Evolutionary conservation across 2,888 invertebrate species (phyloP).

Genomic region (Nebria brevicollis): DNA sequence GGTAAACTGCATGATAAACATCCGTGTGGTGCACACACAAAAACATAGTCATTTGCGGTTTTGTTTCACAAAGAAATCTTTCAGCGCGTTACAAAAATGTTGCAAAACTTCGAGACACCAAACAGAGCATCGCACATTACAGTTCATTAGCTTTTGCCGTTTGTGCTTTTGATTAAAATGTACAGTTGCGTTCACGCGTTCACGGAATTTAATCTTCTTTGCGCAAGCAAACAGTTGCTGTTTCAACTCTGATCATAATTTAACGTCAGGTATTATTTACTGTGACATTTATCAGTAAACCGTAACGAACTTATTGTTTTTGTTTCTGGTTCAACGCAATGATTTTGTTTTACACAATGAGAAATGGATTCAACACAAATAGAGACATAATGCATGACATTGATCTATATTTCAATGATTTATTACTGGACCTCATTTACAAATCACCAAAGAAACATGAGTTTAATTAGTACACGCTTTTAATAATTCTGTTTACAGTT

Average conservation of each 20-base stretch:
- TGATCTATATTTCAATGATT: too few relatives aligned
- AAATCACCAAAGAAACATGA: too few relatives aligned
- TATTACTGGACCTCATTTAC: too few relatives aligned
- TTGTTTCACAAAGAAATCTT: not conserved
- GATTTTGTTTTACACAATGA: not conserved
- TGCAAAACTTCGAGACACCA: not conserved
- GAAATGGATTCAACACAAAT: not conserved
- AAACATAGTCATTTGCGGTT: not conserved
- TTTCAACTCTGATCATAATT: not conserved
- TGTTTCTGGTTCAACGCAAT: not conserved
- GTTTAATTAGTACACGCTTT: too few relatives aligned
- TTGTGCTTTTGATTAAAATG: slow-evolving; percentile 1
- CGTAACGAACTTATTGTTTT: not conserved
- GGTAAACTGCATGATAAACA: not conserved
- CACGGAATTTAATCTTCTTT: not conserved
- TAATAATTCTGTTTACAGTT: too few relatives aligned
- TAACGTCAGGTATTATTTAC: slow-evolving; percentile 1
- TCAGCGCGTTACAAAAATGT: not conserved
- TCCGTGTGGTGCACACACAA: not conserved
- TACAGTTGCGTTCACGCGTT: not conserved
- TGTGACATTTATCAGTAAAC: not conserved
- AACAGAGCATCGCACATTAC: not conserved
- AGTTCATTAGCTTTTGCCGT: slow-evolving; percentile 1
- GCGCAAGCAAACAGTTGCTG: not conserved
- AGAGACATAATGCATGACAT: too few relatives aligned